Conservation (phyloP, 1,140 invertebrate genomes). For the Vollenhovia emeryi region DNA sequence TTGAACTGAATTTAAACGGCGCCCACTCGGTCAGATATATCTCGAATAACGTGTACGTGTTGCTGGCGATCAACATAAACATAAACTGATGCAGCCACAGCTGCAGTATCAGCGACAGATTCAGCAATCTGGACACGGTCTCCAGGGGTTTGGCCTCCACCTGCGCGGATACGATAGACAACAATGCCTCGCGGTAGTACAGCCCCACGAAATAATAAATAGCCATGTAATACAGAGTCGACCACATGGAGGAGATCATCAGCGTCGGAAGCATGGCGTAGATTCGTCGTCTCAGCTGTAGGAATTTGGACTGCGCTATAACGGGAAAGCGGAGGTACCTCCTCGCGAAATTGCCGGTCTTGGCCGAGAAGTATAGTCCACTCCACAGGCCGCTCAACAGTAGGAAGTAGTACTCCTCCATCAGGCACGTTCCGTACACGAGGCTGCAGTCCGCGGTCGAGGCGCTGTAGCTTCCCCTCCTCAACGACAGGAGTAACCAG, state of each 20-base stretch:
- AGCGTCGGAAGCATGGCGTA: constrained; percentile 86
- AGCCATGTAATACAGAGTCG: constrained; percentile 87
- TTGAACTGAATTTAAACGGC: constrained; percentile 83
- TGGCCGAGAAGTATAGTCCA: constrained; percentile 89
- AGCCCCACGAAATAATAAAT: constrained; percentile 87
- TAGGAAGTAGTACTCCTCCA: constrained; percentile 87
- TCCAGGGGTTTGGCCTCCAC: constrained; percentile 85
- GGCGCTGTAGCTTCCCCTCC: constrained; percentile 85
- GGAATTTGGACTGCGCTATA: constrained; percentile 88
- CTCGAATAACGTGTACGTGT: constrained; percentile 89
- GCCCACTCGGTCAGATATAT: constrained; percentile 89
- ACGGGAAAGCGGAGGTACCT: constrained; percentile 86
- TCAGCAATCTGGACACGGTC: constrained; percentile 85
- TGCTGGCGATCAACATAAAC: constrained; percentile 89
- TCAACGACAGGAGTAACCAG: constrained; percentile 88
- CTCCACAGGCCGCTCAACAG: constrained; percentile 89
- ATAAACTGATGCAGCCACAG: constrained; percentile 89
- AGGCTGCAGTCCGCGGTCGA: constrained; percentile 78
- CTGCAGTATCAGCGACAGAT: constrained; percentile 87
- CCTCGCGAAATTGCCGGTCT: constrained; percentile 84
- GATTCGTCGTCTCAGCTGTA: constrained; percentile 87
- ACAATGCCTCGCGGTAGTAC: constrained; percentile 76
- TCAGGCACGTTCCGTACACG: constrained; percentile 79
- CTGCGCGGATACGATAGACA: constrained; percentile 65
- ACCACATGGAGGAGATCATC: constrained; percentile 86